Evolutionary conservation across 1,140 invertebrate species (phyloP), one percentile per base, ranked within the genome.

Genomic region (Mactra quadrangularis): DNA sequence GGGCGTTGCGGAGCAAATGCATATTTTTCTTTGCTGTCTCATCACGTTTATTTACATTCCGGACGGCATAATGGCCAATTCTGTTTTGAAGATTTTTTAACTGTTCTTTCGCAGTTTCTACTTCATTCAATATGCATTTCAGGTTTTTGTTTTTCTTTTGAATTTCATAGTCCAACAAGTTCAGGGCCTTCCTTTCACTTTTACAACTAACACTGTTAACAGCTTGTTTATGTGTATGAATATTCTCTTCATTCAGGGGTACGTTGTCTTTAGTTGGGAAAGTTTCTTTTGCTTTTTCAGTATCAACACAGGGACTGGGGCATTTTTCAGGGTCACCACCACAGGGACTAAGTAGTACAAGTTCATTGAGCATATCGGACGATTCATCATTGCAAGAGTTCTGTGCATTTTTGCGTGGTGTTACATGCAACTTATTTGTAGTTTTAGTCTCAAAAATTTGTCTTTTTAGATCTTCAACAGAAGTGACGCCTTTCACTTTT

Each of bases 21-120:
- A 60, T 25, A n/a, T 62, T 72, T 11, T 50, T 74, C 45, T 35
- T 72, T 3, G 55, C 55, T 19, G 38, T 82, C 59, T 72, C 66
- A 52, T 62, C 68, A 50, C 38, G 55, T 29, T 71, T 74, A 45
- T 33, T 72, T 19, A 82, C 55, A 64, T 82, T n/a, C n/a, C n/a
- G n/a, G n/a, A n/a, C n/a, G n/a, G n/a, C n/a, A n/a, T n/a, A n/a
- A n/a, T n/a, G n/a, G n/a, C n/a, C n/a, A n/a, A n/a, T n/a, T n/a
- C n/a, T n/a, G n/a, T n/a, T n/a, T n/a, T n/a, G n/a, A n/a, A n/a
- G n/a, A n/a, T n/a, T n/a, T n/a, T n/a, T n/a, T n/a, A n/a, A n/a
- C n/a, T n/a, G n/a, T n/a, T n/a, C n/a, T n/a, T n/a, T n/a, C n/a
- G n/a, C n/a, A n/a, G n/a, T n/a, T n/a, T n/a, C n/a, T n/a, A n/a